Percentiles rank a stretch among this genome's conserved stretches.
These are phyloP conservation scores for Craterocephalus amniculus DNA, from an alignment of 2,797 vertebrate genomes.

Conservation along the genomic window DNA sequence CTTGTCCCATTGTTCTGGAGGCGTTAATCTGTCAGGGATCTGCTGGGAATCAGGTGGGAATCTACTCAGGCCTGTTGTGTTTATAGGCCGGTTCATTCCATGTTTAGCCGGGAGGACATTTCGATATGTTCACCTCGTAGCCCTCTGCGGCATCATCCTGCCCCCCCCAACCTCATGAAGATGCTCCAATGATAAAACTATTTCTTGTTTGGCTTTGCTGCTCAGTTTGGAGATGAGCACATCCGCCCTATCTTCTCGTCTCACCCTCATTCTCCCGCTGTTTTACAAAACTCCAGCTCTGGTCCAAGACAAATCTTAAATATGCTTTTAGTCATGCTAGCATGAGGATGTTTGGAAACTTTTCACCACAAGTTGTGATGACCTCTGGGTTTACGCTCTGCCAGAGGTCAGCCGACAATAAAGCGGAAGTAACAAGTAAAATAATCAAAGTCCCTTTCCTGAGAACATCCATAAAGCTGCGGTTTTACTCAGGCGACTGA, in stretches of 20 bases:
- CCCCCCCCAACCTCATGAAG: slow-evolving; percentile 49
- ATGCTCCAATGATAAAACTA: slow-evolving; percentile 64
- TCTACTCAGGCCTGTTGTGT: slow-evolving; percentile 64
- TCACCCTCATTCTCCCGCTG: slow-evolving; percentile 56
- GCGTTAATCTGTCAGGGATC: slow-evolving; percentile 79
- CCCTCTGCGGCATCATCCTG: slow-evolving; percentile 46
- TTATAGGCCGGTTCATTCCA: slow-evolving; percentile 53
- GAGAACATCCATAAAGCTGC: slow-evolving; percentile 65
- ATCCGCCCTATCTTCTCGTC: slow-evolving; percentile 65
- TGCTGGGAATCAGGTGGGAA: slow-evolving; percentile 81
- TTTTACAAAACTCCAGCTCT: slow-evolving; percentile 52
- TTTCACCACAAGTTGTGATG: slow-evolving; percentile 67
- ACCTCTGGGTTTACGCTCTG: slow-evolving; percentile 65
- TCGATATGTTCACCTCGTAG: slow-evolving; percentile 38
- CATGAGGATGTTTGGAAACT: slow-evolving; percentile 77
- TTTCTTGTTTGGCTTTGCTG: slow-evolving; percentile 67
- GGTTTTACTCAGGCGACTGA: slow-evolving; percentile 41
- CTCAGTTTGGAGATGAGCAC: slow-evolving; percentile 70
- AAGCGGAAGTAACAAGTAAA: slow-evolving; percentile 81
- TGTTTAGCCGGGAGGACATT: slow-evolving; percentile 38
- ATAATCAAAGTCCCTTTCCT: slow-evolving; percentile 84
- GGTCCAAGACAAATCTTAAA: slow-evolving; percentile 71
- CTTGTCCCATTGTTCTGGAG: slow-evolving; percentile 81
- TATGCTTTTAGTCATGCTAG: slow-evolving; percentile 73
- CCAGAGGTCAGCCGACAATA: slow-evolving; percentile 78